Percentiles rank a stretch among this genome's conserved stretches.
These are phyloP conservation scores for Micropoecilia bifurca DNA, from an alignment of 2,797 vertebrate genomes.

Conservation along the genomic window DNA sequence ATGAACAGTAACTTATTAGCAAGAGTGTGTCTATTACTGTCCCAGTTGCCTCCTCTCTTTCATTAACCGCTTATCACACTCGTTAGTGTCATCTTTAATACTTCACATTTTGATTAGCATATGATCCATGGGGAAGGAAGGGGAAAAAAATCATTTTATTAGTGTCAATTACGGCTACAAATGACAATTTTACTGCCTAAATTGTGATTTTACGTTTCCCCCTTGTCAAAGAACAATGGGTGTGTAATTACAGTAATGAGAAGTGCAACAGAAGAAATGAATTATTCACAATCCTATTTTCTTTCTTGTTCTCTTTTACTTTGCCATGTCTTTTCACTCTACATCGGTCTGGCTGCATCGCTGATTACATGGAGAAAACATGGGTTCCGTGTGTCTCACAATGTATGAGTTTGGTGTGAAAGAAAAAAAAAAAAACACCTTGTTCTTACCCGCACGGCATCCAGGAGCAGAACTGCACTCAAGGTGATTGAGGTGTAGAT, in stretches of 20 bases:
- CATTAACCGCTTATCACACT: conserved; percentile 77
- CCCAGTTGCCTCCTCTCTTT: conserved; percentile 73
- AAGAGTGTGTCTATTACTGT: conserved; percentile 70
- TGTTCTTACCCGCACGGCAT: conserved; percentile 25
- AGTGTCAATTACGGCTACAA: conserved; percentile 80
- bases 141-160: conserved; percentile 77
- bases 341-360: conserved; percentile 23
- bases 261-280: conserved; percentile 65
- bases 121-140: conserved; percentile 66
- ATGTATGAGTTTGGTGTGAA: not conserved
- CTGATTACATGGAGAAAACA: conserved; percentile 21
- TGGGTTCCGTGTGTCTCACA: conserved; percentile 12
- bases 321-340: conserved; percentile 32
- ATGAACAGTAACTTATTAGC: conserved; percentile 77
- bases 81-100: conserved; percentile 81
- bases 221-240: conserved; percentile 73
- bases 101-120: conserved; percentile 82
- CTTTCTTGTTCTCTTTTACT: conserved; percentile 50
- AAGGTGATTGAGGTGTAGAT: conserved; percentile 8
- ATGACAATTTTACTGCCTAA: conserved; percentile 77
- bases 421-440: conserved; percentile 13
- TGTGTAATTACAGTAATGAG: conserved; percentile 80
- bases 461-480: conserved; percentile 4
- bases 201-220: conserved; percentile 79
- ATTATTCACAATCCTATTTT: conserved; percentile 69